Percentiles rank a stretch among this genome's conserved stretches.
Evolutionary conservation across 1,140 invertebrate species (phyloP).

Genomic region (Bombus huntii): DNA sequence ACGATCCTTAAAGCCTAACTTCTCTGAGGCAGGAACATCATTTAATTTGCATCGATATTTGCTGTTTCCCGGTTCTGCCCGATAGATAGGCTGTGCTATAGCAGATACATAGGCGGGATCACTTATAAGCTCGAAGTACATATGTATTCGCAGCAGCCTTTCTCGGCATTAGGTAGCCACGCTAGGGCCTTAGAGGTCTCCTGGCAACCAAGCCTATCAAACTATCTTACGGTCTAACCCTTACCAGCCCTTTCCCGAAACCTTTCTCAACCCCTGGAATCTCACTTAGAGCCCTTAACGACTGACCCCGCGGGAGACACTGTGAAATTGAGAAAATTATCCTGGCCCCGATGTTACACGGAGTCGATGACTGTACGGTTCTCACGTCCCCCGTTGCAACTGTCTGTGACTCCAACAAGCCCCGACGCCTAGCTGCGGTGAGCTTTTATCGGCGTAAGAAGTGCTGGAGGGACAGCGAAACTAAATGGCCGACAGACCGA

Average conservation of each 20-base stretch:
- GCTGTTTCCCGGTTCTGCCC: constrained; percentile 19
- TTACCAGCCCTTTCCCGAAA: constrained; percentile 66
- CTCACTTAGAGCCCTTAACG: constrained; percentile 81
- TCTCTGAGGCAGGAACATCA: constrained; percentile 35
- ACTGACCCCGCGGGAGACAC: constrained; percentile 80
- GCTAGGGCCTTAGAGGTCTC: constrained; percentile 77
- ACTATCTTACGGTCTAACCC: constrained; percentile 81
- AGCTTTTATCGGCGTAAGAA: constrained; percentile 59
- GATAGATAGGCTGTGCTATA: constrained; percentile 36
- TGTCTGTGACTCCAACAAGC: constrained; percentile 16
- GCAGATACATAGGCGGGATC: constrained; percentile 63
- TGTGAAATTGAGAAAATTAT: constrained; percentile 83
- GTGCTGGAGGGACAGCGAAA: constrained; percentile 43
- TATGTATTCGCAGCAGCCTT: constrained; percentile 70
- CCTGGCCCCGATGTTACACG: constrained; percentile 72
- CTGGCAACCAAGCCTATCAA: constrained; percentile 83
- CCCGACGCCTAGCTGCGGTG: constrained; percentile 17
- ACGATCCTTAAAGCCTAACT: constrained; percentile 30
- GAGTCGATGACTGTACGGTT: constrained; percentile 74
- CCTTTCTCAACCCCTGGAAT: constrained; percentile 75
- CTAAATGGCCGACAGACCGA: constrained; percentile 64
- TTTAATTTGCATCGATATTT: constrained; percentile 58
- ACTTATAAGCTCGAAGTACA: constrained; percentile 66
- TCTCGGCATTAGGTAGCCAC: constrained; percentile 73
- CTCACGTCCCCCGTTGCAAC: constrained; percentile 59